These are phyloP conservation scores for Osedax fenrisi DNA, from an alignment of 2,888 invertebrate genomes.

Conservation along the genomic window DNA sequence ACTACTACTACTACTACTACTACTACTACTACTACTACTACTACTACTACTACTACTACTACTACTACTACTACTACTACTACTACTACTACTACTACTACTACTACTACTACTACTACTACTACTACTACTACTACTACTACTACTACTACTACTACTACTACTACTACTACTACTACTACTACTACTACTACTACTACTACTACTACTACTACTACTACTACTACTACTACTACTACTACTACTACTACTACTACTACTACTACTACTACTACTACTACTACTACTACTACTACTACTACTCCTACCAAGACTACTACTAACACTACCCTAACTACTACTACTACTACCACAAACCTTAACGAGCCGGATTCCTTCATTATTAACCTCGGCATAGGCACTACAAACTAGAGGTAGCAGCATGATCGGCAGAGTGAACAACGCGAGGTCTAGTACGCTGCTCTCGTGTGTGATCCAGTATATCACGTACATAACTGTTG, in stretches of 20 bases:
- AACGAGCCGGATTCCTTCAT: conserved; percentile 49
- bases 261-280: conserved; percentile 23
- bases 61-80: neutral
- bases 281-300: conserved; percentile 20
- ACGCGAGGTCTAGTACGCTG: conserved; percentile 43
- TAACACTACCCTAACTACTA: conserved; percentile 8
- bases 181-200: conserved; percentile 31
- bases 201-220: conserved; percentile 25
- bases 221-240: conserved; percentile 27
- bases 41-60: neutral
- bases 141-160: conserved; percentile 29
- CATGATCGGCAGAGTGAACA: conserved; percentile 49
- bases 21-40: neutral
- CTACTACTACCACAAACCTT: conserved; percentile 40
- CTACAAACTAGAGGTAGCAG: conserved; percentile 49
- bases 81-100: conserved; percentile 4
- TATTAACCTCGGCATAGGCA: conserved; percentile 52
- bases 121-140: conserved; percentile 23
- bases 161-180: conserved; percentile 30
- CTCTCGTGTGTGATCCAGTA: conserved; percentile 49
- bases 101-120: conserved; percentile 9
- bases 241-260: conserved; percentile 33
- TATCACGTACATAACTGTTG: conserved; percentile 43
- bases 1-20: neutral
- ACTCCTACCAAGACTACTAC: conserved; percentile 24